Conservation (phyloP, 1,140 invertebrate species). For the Ceratoteleas bidentatus region DNA sequence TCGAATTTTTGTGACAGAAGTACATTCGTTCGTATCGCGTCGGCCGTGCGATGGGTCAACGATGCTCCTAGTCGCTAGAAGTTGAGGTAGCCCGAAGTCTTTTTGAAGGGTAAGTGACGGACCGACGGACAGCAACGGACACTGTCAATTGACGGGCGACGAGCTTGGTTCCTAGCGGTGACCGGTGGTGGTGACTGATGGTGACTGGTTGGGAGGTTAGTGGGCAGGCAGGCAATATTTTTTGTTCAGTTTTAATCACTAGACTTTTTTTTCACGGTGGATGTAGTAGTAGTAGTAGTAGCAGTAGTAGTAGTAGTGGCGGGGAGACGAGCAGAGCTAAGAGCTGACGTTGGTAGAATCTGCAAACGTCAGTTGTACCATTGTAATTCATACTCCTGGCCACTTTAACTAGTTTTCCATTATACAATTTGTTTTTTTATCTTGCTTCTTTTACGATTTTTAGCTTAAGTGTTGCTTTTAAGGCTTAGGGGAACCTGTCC, state of each 20-base stretch:
- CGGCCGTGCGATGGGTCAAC: constrained; percentile 75
- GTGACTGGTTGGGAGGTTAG: constrained; percentile 81
- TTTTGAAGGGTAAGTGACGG: constrained; percentile 77
- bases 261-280: constrained; percentile 80
- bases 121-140: constrained; percentile 76
- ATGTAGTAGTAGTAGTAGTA: constrained; percentile 76
- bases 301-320: constrained; percentile 80
- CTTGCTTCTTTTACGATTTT: background rate
- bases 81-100: constrained; percentile 74
- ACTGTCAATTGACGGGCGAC: constrained; percentile 77
- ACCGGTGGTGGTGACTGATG: constrained; percentile 81
- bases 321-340: constrained; percentile 81
- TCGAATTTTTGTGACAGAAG: constrained; percentile 74
- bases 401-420: constrained; percentile 61
- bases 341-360: constrained; percentile 81
- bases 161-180: constrained; percentile 76
- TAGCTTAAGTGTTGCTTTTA: too few relatives aligned
- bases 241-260: constrained; percentile 77
- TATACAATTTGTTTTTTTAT: constrained; percentile 43
- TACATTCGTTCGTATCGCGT: constrained; percentile 75
- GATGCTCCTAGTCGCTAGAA: constrained; percentile 76
- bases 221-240: constrained; percentile 81
- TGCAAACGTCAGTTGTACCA: constrained; percentile 81
- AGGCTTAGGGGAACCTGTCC: too few relatives aligned
- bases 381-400: constrained; percentile 77